These are phyloP conservation scores for Tachuris rubrigastra DNA, from an alignment of 2,113 vertebrate genomes.

Conservation along the genomic window DNA sequence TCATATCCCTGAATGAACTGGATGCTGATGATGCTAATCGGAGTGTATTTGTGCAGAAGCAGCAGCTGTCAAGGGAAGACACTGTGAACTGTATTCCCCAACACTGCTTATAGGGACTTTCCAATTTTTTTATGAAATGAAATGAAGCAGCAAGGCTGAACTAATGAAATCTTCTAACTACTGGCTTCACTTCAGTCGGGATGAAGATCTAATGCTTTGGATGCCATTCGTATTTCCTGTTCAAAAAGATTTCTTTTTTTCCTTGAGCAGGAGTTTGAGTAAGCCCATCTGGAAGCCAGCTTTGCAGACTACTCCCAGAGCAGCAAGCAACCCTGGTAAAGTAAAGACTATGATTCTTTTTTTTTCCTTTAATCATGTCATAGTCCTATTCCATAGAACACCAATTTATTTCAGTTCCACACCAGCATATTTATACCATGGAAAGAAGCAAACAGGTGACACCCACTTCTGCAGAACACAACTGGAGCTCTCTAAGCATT, in stretches of 20 bases:
- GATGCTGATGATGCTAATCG: not conserved
- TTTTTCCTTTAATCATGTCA: not conserved
- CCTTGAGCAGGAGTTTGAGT: not conserved
- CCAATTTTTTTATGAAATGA: not conserved
- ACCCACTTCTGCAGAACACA: slow-evolving; percentile 30
- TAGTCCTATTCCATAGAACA: not conserved
- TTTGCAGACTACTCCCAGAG: not conserved
- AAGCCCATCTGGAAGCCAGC: not conserved
- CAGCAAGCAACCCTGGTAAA: not conserved
- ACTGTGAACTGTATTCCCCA: not conserved
- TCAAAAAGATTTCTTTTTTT: not conserved
- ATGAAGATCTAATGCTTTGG: not conserved
- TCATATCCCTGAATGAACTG: not conserved
- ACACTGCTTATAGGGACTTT: not conserved
- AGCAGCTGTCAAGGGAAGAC: not conserved
- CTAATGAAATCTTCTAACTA: not conserved
- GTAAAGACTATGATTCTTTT: not conserved
- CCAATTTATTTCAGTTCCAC: not conserved
- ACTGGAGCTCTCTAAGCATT: not conserved
- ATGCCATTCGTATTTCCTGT: not conserved
- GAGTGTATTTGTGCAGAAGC: not conserved
- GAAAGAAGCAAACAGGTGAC: not conserved
- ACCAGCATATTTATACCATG: not conserved
- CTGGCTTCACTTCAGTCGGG: not conserved
- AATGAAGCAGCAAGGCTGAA: not conserved